Base-by-base conservation (phyloP, 2,888 invertebrate species). In the Ormyrus rosae region DNA sequence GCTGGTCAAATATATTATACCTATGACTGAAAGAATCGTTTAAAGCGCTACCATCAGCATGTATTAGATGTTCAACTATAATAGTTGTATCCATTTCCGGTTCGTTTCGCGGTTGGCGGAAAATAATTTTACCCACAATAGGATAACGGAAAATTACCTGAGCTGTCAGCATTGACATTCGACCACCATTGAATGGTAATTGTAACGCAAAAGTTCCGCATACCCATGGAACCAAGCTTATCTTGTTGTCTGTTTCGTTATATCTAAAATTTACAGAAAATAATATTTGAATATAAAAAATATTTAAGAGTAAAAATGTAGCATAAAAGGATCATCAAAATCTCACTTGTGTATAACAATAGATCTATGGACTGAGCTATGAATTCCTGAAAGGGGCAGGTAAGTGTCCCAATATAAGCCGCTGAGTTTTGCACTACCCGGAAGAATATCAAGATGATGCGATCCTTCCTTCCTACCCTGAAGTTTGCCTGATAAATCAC, bases 401-500 rank as follows among this genome's bases (percentile, higher is more conserved):
- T 94, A 97, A 3, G 94, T 93, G 89, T 98, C 98, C 94, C 96
- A 96, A 88, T 96, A 96, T 56, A 93, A 90, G 0, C 95, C 95
- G 83, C 92, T 94, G 11, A 96, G 92, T 90, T 96, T 96, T 74
- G 94, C 94, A 67, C 95, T 95, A 1, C 94, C 95, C 0, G 94
- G 93, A 68, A 96, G 91, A 48, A 95, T 91, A 85, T 94, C 93
- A 85, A 93, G 93, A 86, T 94, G 95, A 88, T 94, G 94, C 65
- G 94, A 92, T 84, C 94, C 93, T 86, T 94, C 94, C 56, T 95
- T 95, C 78, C 95, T 92, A 11, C 93, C 94, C 84, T 95, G 94
- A 83, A 95, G 93, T 91, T 98, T 98, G 34, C 97, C 97, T 74
- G 96, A 95, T 10, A 98, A 91, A 88, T 98, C 98, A 0, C 98